Evolutionary conservation across 2,797 vertebrate genomes (phyloP), one percentile per base, ranked within the genome.

Genomic region (Danio tinwini): DNA sequence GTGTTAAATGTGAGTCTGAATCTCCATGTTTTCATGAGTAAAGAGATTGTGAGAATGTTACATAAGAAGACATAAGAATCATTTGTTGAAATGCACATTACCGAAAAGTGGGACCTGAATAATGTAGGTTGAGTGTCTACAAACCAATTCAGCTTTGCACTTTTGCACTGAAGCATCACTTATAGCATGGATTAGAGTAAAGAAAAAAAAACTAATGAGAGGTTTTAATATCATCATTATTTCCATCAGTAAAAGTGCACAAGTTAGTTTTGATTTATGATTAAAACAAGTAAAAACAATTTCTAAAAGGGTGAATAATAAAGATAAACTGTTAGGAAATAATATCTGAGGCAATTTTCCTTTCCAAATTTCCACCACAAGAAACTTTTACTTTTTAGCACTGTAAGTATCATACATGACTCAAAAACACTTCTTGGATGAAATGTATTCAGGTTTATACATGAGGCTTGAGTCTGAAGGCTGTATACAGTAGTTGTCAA

Each of bases 61-160:
- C 29, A 29, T 29, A 19, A 50, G 29, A 50, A 37, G 50, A 68
- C 4, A 37, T n/a, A n/a, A n/a, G n/a, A n/a, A 14, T 37, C 21
- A 4, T 68, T 8, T 50, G 13, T 65, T 19, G 49, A 37, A 68
- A 68, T 29, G 10, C 45, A 68, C 37, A 45, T 49, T 45, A 59
- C 72, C 29, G 21, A 7, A 52, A 83, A 70, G 55, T 75, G 44
- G 37, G 45, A 11, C 73, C 45, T 76, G 45, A 59, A 68, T 50
- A 59, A 83, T 76, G 56, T 58, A 75, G 76, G 76, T 63, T 78
- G 72, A 78, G 12, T 65, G 42, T 61, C 9, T 83, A 21, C 61
- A 64, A 74, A 29, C 45, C 55, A 56, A 17, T 47, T 50, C 37
- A 71, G 14, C 13, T 6, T 59, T 68, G 55, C 63, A 70, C 42